Evolutionary conservation across 2,888 invertebrate genomes (phyloP), one percentile per base, ranked within the genome.

Genomic region (Agrilus cyanescens): DNA sequence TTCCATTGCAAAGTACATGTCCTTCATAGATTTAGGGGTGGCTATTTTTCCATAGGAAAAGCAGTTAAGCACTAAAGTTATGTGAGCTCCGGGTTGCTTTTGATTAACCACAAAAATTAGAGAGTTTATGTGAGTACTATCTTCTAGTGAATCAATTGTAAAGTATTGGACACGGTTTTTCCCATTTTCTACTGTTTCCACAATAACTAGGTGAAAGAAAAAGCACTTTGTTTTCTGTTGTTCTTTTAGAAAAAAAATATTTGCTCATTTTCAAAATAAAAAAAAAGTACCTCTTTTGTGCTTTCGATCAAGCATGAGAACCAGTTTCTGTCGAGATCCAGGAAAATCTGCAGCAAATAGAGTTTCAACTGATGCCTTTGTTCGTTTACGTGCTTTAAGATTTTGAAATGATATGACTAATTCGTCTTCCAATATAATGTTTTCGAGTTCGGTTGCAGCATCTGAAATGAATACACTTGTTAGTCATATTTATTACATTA

Each of bases 21-120:
- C 75, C 48, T 74, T 71, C 58, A 74, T 69, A 37, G 71, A 65
- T 50, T 71, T 71, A 5, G 75, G 71, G 56, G 78, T 73, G 7
- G 72, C 65, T 16, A 83, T 74, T 63, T 74, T 74, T 32, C 81
- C 82, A 46, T 80, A 72, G 2, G 74, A 68, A 18, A 70, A 68
- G 57, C 84, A 85, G 52, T 82, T 80, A 4, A 78, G 70, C 52
- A 76, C 76, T 20, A 85, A 63, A 50, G 76, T 75, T 14, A 82
- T 73, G 49, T 72, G 72, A 3, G 74, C 73, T 1, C 74, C 69
- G 0, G 76, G 73, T 47, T 72, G 69, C 15, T 57, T 61, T 56
- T 78, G 78, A 50, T 71, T 69, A 3, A 78, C 66, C 10, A 67
- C 60, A 36, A 78, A 54, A 32, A 77, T 66, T 16, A 81, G 63